These are phyloP conservation scores for Garra rufa DNA, from an alignment of 2,113 vertebrate species.

Conservation along the genomic window DNA sequence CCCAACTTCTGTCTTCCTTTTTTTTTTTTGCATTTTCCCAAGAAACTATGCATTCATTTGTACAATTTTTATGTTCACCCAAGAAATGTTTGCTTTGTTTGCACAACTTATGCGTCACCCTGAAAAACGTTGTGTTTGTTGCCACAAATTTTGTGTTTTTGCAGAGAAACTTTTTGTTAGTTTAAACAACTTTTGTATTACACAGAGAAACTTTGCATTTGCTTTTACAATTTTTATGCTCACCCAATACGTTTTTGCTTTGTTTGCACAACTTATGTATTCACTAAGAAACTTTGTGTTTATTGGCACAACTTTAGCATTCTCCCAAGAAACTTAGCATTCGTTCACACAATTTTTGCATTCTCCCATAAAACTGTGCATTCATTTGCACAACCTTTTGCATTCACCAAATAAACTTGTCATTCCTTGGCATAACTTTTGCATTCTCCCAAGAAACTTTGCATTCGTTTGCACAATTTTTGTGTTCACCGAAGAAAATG, in stretches of 20 bases:
- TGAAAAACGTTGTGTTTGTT: too few relatives aligned
- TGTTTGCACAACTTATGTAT: too few relatives aligned
- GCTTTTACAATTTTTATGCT: too few relatives aligned
- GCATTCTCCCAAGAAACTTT: too few relatives aligned
- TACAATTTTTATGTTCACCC: not conserved
- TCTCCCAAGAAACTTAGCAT: not conserved
- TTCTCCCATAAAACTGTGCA: too few relatives aligned
- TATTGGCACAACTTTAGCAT: not conserved
- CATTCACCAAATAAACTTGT: not conserved
- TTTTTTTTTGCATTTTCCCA: too few relatives aligned
- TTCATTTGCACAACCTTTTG: too few relatives aligned
- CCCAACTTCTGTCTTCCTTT: too few relatives aligned
- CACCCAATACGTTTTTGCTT: too few relatives aligned
- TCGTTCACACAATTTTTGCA: not conserved
- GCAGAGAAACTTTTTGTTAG: not conserved
- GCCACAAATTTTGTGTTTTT: not conserved
- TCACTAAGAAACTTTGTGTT: not conserved
- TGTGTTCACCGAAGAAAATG: not conserved
- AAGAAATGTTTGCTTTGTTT: not conserved
- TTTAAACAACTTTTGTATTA: too few relatives aligned
- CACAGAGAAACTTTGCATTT: not conserved
- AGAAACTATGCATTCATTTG: too few relatives aligned
- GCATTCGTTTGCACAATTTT: not conserved
- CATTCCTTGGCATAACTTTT: too few relatives aligned
- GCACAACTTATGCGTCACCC: not conserved